phyloP scores from a whole-genome alignment of 2,797 vertebrate genomes.

The Enteromius fasciolatus region DNA sequence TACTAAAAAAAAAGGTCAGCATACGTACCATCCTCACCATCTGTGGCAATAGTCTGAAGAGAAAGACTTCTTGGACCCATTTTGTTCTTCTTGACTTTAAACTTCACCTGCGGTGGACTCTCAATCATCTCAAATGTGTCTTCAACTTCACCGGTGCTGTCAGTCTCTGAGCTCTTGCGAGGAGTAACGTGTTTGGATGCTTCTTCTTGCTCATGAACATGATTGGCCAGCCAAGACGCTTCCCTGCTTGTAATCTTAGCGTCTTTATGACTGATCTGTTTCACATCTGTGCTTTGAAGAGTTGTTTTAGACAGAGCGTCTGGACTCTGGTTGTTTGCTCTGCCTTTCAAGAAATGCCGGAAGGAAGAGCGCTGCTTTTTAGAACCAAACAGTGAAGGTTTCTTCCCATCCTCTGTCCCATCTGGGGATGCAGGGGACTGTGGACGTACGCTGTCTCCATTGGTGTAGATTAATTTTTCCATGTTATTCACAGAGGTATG shows the following conservation, averaged over 20 bases:
- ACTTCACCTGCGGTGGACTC: slow-evolving; percentile 63
- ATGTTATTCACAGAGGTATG: slow-evolving; percentile 51
- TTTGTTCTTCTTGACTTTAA: slow-evolving; percentile 72
- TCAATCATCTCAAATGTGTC: slow-evolving; percentile 73
- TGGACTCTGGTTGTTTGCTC: slow-evolving; percentile 58
- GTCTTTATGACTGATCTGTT: slow-evolving; percentile 56
- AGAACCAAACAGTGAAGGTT: slow-evolving; percentile 15
- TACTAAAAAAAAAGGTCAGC: neutral
- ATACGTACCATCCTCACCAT: slow-evolving; percentile 72
- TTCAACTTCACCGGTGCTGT: slow-evolving; percentile 61
- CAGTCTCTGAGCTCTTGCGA: slow-evolving; percentile 49
- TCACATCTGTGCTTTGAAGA: slow-evolving; percentile 64
- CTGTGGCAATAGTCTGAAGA: slow-evolving; percentile 72
- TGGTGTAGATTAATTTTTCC: slow-evolving; percentile 42
- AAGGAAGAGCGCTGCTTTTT: slow-evolving; percentile 75
- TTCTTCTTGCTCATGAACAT: slow-evolving; percentile 19
- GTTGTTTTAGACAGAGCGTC: slow-evolving; percentile 59
- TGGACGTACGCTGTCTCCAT: neutral
- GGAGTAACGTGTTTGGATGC: neutral
- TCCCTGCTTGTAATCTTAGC: slow-evolving; percentile 27
- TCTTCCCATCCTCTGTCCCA: slow-evolving; percentile 57
- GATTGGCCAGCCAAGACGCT: neutral
- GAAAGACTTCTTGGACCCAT: slow-evolving; percentile 73
- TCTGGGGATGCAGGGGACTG: slow-evolving; percentile 42
- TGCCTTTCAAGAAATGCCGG: slow-evolving; percentile 73